Evolutionary conservation across 2,797 vertebrate species (phyloP), one percentile per base, ranked within the genome.

Genomic region (Gorsachius magnificus): DNA sequence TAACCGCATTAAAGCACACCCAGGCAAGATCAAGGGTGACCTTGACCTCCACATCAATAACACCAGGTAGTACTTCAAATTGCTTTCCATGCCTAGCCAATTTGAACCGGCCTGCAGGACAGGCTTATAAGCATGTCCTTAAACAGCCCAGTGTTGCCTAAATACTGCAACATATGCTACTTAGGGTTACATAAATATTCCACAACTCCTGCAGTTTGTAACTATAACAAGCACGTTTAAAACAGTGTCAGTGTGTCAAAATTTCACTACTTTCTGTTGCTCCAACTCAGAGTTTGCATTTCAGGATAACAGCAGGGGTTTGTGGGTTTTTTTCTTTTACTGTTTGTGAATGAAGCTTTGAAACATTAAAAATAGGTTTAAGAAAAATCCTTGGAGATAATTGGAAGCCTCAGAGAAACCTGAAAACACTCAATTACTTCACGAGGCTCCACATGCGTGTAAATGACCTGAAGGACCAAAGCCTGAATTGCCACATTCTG

Each of bases 131-230:
- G 28, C 38, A 16, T 16, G 56, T 53, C 90, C 91, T 91, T 41
- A 69, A 93, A 89, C 35, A 95, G 82, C 68, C 53, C 76, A 63
- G 46, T 85, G 91, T 93, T 89, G 63, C 86, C 81, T 61, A 66
- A 93, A 89, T 53, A 81, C 11, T 72, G 58, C 79, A 96, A 70
- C 50, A 48, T 20, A 68, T 11, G 38, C 57, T 82, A 35, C 75
- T 58, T 35, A 38, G 45, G 46, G 26, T 78, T 84, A 90, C 4
- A 8, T 75, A 92, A 96, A 84, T 90, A 91, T 50, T 72, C 51
- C 57, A 70, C 70, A 87, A 81, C 77, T 95, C 85, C 48, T 35
- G 35, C 48, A 43, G 33, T 16, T 71, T 48, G 51, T 75, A 89
- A 61, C 64, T 85, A 13, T 19, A 95, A 89, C 33, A 80, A 76